Conservation (phyloP, 2,888 invertebrate genomes). For the Polyploca ridens region DNA sequence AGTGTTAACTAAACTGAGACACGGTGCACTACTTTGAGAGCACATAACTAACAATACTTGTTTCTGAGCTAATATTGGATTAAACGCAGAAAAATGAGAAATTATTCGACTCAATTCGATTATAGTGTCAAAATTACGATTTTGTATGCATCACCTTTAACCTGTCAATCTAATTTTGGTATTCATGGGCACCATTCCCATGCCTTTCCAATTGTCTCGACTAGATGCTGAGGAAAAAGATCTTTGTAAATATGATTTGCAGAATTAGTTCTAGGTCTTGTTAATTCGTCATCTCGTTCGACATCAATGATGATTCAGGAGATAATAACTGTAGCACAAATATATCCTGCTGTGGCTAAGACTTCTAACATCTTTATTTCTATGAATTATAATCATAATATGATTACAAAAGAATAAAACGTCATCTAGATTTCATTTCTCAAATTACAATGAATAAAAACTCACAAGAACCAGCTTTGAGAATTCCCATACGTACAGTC, state of each 20-base stretch:
- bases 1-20: conserved; percentile 40
- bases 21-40: conserved; percentile 16
- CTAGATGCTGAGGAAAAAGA: conserved; percentile 27
- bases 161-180: conserved; percentile 63
- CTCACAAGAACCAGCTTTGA: conserved; percentile 17
- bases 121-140: no score
- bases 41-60: conserved; percentile 6
- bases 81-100: no score
- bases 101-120: no score
- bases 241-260: conserved; percentile 18
- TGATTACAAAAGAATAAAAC: no score
- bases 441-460: neutral
- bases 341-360: no score
- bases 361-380: no score
- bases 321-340: no score
- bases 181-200: conserved; percentile 56
- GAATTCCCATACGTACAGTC: conserved; percentile 44
- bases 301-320: no score
- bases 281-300: neutral
- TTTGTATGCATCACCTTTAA: conserved; percentile 39
- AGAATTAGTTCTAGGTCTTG: conserved; percentile 8
- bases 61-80: neutral
- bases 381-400: no score
- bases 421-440: neutral
- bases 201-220: conserved; percentile 36